Conservation (phyloP, 1,140 invertebrate species). For the Scylla paramamosain region DNA sequence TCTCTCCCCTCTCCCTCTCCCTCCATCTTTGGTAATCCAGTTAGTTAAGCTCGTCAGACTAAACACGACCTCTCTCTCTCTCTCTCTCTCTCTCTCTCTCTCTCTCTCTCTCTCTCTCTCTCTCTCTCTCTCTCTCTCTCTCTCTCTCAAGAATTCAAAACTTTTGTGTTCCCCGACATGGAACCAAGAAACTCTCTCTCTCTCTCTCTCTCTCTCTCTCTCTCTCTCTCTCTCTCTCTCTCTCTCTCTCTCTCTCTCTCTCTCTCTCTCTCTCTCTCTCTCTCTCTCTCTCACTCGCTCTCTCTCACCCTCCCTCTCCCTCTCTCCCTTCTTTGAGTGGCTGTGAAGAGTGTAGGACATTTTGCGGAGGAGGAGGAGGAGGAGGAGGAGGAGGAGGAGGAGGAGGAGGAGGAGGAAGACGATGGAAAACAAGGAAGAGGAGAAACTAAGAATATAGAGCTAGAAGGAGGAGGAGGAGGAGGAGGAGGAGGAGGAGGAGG, state of each 20-base stretch:
- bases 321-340: neutral
- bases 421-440: neutral
- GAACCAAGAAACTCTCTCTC: neutral
- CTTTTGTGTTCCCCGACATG: neutral
- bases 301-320: neutral
- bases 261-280: neutral
- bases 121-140: neutral
- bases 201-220: too few relatives aligned
- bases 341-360: too few relatives aligned
- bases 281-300: neutral
- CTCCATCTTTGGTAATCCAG: too few relatives aligned
- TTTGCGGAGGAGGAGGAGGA: too few relatives aligned
- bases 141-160: neutral
- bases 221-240: slow-evolving; percentile 2
- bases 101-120: neutral
- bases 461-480: neutral
- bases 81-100: slow-evolving; percentile 4
- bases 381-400: too few relatives aligned
- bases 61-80: neutral
- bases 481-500: neutral
- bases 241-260: neutral
- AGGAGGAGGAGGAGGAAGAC: neutral
- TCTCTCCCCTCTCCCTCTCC: neutral
- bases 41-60: too few relatives aligned
- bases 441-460: too few relatives aligned